Percentiles rank a stretch among this genome's conserved stretches.
Conservation (phyloP, 2,113 vertebrate genomes). For the Entelurus aequoreus region DNA sequence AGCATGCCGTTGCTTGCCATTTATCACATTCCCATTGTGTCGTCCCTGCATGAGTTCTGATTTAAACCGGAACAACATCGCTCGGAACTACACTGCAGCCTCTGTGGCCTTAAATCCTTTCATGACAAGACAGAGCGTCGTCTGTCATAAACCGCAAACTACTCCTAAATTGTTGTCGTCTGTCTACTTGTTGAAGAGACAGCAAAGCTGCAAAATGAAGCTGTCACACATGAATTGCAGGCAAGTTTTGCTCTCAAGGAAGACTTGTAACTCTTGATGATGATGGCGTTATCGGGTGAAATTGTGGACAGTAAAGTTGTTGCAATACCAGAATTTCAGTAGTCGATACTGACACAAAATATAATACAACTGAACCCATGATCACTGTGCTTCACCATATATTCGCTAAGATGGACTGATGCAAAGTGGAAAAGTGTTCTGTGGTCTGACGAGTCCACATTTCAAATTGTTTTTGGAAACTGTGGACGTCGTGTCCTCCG, state of each 20-base stretch:
- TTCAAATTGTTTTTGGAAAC: too few relatives aligned
- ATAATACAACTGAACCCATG: too few relatives aligned
- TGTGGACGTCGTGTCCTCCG: too few relatives aligned
- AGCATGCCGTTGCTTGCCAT: background rate
- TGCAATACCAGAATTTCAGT: too few relatives aligned
- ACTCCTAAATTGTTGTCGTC: conserved; percentile 10
- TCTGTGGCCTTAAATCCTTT: conserved; percentile 11
- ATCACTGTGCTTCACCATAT: too few relatives aligned
- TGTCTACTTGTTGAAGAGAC: background rate
- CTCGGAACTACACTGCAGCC: conserved; percentile 5
- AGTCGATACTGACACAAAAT: too few relatives aligned
- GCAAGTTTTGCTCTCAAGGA: conserved; percentile 12
- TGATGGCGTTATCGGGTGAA: too few relatives aligned
- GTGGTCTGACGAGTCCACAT: too few relatives aligned
- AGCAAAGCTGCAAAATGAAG: conserved; percentile 14
- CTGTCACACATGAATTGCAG: conserved; percentile 20
- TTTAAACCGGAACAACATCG: conserved; percentile 16
- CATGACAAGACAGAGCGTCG: conserved; percentile 1
- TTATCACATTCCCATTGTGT: conserved; percentile 4
- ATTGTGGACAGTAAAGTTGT: too few relatives aligned
- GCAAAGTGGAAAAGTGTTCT: too few relatives aligned
- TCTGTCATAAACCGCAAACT: conserved; percentile 26
- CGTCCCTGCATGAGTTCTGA: background rate
- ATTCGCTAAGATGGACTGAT: too few relatives aligned
- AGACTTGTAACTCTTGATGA: background rate